Evolutionary conservation across 2,797 vertebrate genomes (phyloP).

Genomic region (Lagorchestes hirsutus): DNA sequence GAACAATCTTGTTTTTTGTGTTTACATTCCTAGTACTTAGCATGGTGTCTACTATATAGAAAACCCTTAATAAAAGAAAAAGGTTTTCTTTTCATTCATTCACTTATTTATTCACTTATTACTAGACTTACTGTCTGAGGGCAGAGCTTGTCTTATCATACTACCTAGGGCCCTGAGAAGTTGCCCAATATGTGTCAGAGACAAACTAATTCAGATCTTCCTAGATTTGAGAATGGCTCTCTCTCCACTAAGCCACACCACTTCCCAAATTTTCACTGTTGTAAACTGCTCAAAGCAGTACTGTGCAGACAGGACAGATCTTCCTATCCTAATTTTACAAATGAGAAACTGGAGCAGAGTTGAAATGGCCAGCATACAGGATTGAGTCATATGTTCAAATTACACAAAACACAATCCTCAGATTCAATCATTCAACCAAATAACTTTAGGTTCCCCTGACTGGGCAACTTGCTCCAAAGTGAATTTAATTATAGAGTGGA

Average conservation of each 20-base stretch:
- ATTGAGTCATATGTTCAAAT: neutral
- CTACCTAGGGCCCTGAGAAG: neutral
- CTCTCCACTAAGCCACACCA: neutral
- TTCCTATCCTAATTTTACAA: conserved; percentile 1
- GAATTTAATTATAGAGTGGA: conserved; percentile 15
- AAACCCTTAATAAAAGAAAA: neutral
- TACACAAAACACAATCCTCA: neutral
- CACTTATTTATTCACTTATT: neutral
- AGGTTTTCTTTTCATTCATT: neutral
- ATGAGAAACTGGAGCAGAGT: conserved; percentile 17
- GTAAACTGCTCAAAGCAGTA: neutral
- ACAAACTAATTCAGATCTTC: neutral
- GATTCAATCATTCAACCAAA: neutral
- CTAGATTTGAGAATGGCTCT: neutral
- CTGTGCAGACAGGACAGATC: neutral
- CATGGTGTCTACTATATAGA: neutral
- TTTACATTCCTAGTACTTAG: neutral
- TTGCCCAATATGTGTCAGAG: neutral
- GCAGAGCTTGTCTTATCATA: neutral
- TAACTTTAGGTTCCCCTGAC: conserved; percentile 9
- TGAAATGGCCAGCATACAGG: neutral
- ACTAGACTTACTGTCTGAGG: neutral
- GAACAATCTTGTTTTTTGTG: neutral
- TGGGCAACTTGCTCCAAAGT: conserved; percentile 20
- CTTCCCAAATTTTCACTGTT: neutral